Evolutionary conservation across 2,797 vertebrate genomes (phyloP).

Genomic region (Triplophysa yarkandensis): DNA sequence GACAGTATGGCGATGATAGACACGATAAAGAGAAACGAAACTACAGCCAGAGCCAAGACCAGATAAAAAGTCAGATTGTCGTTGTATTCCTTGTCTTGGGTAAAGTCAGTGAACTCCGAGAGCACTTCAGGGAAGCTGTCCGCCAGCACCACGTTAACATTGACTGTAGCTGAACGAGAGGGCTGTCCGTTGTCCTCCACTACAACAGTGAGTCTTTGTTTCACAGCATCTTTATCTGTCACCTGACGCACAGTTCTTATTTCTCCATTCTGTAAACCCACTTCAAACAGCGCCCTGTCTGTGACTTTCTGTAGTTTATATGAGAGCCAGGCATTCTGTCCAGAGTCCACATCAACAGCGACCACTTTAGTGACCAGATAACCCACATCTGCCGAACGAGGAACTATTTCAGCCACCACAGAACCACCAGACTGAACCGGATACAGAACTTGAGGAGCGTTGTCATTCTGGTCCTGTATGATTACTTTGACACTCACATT

Average conservation of each 20-base stretch:
- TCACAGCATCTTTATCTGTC: conserved; percentile 66
- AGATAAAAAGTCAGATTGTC: conserved; percentile 51
- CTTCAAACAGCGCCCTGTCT: conserved; percentile 79
- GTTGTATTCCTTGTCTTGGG: conserved; percentile 54
- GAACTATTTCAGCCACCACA: conserved; percentile 71
- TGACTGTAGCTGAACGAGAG: conserved; percentile 57
- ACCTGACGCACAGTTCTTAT: conserved; percentile 75
- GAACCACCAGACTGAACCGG: conserved; percentile 64
- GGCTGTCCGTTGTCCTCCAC: conserved; percentile 62
- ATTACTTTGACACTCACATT: conserved; percentile 17
- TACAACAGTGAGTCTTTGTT: conserved; percentile 63
- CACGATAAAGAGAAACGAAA: conserved; percentile 62
- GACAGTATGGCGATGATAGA: conserved; percentile 52
- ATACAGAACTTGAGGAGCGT: conserved; percentile 44
- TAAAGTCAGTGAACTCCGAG: conserved; percentile 53
- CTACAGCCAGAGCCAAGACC: conserved; percentile 58
- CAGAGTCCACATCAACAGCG: conserved; percentile 80
- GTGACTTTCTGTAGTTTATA: conserved; percentile 78
- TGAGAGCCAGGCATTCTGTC: conserved; percentile 81
- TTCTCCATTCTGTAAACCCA: conserved; percentile 80
- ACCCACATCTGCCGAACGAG: conserved; percentile 74
- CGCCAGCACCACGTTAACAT: conserved; percentile 67
- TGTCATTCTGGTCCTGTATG: conserved; percentile 67
- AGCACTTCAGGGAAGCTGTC: conserved; percentile 67
- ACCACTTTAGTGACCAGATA: conserved; percentile 87